Evolutionary conservation across 2,113 vertebrate species (phyloP).

Genomic region (Jaculus jaculus): DNA sequence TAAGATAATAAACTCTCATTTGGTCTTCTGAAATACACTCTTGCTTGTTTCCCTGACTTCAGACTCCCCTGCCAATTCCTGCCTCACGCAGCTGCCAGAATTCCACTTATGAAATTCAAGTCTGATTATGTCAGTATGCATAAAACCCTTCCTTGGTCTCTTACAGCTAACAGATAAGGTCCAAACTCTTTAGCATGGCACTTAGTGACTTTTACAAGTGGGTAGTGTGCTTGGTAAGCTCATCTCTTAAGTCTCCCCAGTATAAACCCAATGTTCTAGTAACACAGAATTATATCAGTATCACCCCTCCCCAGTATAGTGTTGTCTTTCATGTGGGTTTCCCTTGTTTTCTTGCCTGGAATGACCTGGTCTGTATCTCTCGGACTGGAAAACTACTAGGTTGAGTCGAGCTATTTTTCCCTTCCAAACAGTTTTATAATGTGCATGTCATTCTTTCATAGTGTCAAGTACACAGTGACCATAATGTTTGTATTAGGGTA

Average conservation of each 20-base stretch:
- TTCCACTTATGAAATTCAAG: conserved; percentile 49
- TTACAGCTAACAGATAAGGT: background rate
- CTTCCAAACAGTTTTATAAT: background rate
- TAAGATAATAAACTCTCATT: conserved; percentile 19
- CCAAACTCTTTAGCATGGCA: conserved; percentile 13
- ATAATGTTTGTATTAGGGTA: background rate
- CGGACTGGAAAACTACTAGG: conserved; percentile 52
- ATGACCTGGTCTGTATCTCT: conserved; percentile 47
- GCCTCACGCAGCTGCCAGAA: background rate
- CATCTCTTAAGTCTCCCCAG: background rate
- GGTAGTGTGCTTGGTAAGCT: conserved; percentile 20
- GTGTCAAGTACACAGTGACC: background rate
- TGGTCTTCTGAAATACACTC: conserved; percentile 42
- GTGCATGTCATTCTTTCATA: background rate
- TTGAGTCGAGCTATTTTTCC: background rate
- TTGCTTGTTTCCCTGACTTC: conserved; percentile 22
- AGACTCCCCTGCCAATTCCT: conserved; percentile 33
- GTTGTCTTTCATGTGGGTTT: conserved; percentile 52
- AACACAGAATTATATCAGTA: conserved; percentile 13
- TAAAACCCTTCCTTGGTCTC: conserved; percentile 25
- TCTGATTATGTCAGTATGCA: background rate
- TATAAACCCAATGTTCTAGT: conserved; percentile 47
- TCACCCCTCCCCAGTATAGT: background rate
- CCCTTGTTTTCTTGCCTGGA: conserved; percentile 50
- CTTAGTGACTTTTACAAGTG: conserved; percentile 1